A percentile compares a stretch with the other conserved stretches of the same genome.
Conservation (phyloP, 1,140 invertebrate genomes). For the Aricia agestis region DNA sequence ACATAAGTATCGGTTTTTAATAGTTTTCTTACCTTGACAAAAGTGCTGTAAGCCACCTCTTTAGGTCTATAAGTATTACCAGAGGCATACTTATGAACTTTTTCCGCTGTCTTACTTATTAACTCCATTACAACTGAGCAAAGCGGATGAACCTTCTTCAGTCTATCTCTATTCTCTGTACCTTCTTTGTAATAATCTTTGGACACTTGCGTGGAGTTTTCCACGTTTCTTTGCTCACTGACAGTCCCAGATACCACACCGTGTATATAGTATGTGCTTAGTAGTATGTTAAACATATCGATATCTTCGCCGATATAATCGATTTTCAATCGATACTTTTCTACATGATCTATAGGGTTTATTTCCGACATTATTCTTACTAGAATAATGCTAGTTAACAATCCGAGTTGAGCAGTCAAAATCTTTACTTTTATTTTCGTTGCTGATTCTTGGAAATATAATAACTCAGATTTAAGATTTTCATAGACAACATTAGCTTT, state of each 20-base stretch:
- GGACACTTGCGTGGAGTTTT: constrained; percentile 41
- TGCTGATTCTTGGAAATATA: background rate
- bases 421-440: constrained; percentile 39
- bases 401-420: constrained; percentile 59
- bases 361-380: constrained; percentile 55
- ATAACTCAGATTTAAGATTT: constrained; percentile 24
- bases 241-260: constrained; percentile 58
- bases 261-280: constrained; percentile 61
- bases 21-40: constrained; percentile 58
- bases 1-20: too few species aligned
- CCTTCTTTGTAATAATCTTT: constrained; percentile 37
- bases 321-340: constrained; percentile 82
- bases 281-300: constrained; percentile 53
- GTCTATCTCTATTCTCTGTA: constrained; percentile 34
- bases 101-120: constrained; percentile 44
- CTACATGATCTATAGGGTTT: constrained; percentile 82
- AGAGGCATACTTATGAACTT: constrained; percentile 55
- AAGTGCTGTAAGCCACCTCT: constrained; percentile 51
- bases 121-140: constrained; percentile 49
- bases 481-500: constrained; percentile 38
- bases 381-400: constrained; percentile 71
- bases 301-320: constrained; percentile 81
- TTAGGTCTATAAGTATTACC: constrained; percentile 63
- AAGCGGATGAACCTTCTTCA: constrained; percentile 59
- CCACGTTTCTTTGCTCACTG: constrained; percentile 38